phyloP scores from a whole-genome alignment of 2,797 vertebrate species.

The Eospalax fontanierii region DNA sequence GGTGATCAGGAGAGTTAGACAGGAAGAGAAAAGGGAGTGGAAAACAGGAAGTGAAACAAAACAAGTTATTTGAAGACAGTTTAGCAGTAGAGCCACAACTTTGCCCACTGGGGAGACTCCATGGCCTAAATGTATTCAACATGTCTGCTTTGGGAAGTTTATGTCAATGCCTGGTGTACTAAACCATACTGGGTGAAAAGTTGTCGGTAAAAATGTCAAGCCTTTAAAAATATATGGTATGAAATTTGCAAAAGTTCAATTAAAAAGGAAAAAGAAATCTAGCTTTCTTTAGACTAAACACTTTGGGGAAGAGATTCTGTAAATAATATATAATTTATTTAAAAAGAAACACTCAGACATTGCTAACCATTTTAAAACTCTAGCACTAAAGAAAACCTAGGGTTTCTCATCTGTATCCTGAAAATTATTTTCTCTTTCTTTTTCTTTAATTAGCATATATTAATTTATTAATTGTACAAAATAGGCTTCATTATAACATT shows the following conservation, averaged over 20 bases:
- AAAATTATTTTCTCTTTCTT: slow-evolving; percentile 5
- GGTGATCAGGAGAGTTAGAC: slow-evolving; percentile 80
- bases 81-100: not conserved
- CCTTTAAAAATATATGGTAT: not conserved
- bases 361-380: slow-evolving; percentile 56
- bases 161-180: not conserved
- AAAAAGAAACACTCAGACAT: not conserved
- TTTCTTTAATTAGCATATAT: not conserved
- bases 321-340: not conserved
- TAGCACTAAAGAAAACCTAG: not conserved
- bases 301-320: slow-evolving; percentile 9
- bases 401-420: slow-evolving; percentile 12
- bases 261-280: not conserved
- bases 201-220: slow-evolving; percentile 3
- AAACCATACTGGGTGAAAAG: not conserved
- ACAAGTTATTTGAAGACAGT: slow-evolving; percentile 74
- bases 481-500: not conserved
- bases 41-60: slow-evolving; percentile 69
- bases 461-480: not conserved
- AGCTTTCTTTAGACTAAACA: not conserved
- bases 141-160: not conserved
- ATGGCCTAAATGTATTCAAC: not conserved
- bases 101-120: not conserved
- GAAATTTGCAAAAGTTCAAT: too few relatives aligned
- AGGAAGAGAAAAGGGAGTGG: slow-evolving; percentile 61